Evolutionary conservation across 1,140 invertebrate genomes (phyloP).

Genomic region (Argopecten irradians): DNA sequence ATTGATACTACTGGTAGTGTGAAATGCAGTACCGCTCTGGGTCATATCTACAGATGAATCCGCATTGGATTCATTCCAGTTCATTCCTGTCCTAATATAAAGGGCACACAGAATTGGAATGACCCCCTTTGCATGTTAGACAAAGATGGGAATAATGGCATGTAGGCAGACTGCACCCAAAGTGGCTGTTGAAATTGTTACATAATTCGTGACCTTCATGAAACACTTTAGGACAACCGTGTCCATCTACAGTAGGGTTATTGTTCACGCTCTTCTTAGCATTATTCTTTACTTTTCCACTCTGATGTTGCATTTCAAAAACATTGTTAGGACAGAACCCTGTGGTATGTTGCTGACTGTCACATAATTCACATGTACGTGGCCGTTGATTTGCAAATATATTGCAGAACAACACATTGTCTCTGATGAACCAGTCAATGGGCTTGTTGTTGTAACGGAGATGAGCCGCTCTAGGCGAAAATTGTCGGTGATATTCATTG

Average conservation of each 20-base stretch:
- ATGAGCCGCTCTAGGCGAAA: not conserved
- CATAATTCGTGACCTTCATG: conserved; percentile 24
- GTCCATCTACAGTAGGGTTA: not conserved
- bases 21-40: no score
- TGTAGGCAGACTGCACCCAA: no score
- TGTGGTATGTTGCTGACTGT: not conserved
- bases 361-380: not conserved
- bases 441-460: conserved; percentile 14
- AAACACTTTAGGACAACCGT: not conserved
- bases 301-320: not conserved
- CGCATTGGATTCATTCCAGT: no score
- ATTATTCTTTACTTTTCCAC: no score
- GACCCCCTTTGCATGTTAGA: no score
- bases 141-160: no score
- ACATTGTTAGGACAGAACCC: not conserved
- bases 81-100: no score
- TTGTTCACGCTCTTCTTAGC: no score
- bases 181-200: no score
- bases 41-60: no score
- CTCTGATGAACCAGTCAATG: conserved; percentile 24
- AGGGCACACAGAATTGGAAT: no score
- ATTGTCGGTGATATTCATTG: conserved; percentile 31
- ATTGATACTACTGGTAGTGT: no score
- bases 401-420: not conserved
- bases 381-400: not conserved